These are phyloP conservation scores for Pteronura brasiliensis DNA, from an alignment of 2,113 vertebrate genomes.

Conservation along the genomic window DNA sequence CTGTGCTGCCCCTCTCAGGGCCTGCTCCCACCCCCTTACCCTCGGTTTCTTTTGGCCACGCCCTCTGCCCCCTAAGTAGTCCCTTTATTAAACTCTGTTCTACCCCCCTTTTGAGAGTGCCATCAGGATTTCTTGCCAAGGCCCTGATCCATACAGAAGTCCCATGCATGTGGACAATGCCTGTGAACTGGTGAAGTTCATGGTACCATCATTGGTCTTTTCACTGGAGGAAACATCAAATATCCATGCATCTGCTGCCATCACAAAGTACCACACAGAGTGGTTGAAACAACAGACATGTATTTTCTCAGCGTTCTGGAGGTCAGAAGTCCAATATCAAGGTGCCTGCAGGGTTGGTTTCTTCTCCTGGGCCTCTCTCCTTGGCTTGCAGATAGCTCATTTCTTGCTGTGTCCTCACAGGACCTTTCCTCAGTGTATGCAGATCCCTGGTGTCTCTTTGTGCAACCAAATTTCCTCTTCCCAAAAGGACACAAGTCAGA, in stretches of 20 bases:
- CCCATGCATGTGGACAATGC: neutral
- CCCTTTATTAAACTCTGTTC: neutral
- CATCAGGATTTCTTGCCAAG: neutral
- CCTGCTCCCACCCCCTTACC: neutral
- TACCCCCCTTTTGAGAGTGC: neutral
- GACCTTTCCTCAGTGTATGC: neutral
- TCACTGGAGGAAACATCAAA: neutral
- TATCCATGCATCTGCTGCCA: neutral
- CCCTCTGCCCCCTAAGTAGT: neutral
- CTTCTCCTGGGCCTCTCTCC: neutral
- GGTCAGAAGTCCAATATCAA: neutral
- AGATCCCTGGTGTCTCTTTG: neutral
- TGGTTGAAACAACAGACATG: neutral
- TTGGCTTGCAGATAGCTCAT: neutral
- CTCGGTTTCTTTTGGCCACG: neutral
- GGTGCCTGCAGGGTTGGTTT: neutral
- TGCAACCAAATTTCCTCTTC: neutral
- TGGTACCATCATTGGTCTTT: neutral
- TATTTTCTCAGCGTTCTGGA: neutral
- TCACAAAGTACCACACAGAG: neutral
- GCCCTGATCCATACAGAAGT: neutral
- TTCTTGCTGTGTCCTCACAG: neutral
- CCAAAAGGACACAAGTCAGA: neutral
- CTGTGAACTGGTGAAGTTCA: neutral
- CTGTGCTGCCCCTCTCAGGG: neutral